phyloP scores from a whole-genome alignment of 2,113 vertebrate species.

The Azemiops feae region DNA sequence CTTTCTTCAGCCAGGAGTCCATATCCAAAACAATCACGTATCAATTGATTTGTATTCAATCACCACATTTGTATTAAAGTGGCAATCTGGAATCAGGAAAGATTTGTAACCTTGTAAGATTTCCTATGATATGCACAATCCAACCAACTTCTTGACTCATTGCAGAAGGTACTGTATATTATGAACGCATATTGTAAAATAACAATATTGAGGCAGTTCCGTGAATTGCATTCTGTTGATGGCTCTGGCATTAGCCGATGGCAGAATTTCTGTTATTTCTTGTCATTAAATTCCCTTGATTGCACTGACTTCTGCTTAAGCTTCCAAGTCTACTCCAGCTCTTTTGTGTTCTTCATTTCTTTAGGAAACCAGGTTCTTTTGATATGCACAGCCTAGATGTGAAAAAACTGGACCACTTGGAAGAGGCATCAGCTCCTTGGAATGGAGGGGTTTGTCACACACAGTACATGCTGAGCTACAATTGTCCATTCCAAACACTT shows the following conservation, averaged over 20 bases:
- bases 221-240: not conserved
- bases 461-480: conserved; percentile 55
- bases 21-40: not conserved
- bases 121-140: not conserved
- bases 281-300: not conserved
- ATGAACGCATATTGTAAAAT: not conserved
- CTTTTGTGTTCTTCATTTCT: conserved; percentile 17
- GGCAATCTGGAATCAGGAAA: not conserved
- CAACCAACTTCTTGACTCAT: not conserved
- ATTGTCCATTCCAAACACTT: conserved; percentile 57
- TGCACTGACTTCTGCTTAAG: not conserved
- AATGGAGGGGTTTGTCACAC: conserved; percentile 50
- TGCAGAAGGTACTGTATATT: not conserved
- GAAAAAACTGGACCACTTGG: conserved; percentile 32
- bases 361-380: conserved; percentile 22
- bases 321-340: not conserved
- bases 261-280: conserved; percentile 10
- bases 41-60: not conserved
- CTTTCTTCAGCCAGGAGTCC: not conserved
- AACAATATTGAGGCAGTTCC: not conserved
- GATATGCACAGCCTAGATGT: conserved; percentile 30
- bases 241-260: conserved; percentile 21
- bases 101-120: not conserved
- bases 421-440: conserved; percentile 17
- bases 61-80: not conserved